Evolutionary conservation across 2,888 invertebrate species (phyloP), one percentile per base, ranked within the genome.

Genomic region (Heteromurus nitidus): DNA sequence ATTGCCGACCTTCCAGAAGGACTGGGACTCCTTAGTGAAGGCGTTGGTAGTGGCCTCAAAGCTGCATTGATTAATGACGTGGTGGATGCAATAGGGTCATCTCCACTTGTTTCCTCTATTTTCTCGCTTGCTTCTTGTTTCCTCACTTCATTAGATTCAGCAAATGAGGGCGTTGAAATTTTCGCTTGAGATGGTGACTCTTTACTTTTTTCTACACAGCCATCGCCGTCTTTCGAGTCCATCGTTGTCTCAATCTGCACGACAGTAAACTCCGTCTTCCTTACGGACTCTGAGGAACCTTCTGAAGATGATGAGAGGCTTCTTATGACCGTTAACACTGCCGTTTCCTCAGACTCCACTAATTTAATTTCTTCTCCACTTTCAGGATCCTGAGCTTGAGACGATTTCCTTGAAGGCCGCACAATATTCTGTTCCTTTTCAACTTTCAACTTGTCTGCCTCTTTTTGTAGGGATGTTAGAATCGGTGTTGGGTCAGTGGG

Each of bases 1-100:
- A 86, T 80, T 0, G 82, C 86, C 11, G 86, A 86, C 30, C 69
- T 85, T 22, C 83, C 85, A 18, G 75, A 67, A 1, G 82, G 79
- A 55, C 83, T 80, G 1, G 82, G 68, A 42, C 77, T 50, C 42
- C 77, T 53, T 7, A 76, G 72, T 11, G 44, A 67, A 50, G 44
- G 28, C 16, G 44, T n/a, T n/a, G 44, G 18, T 16, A 44, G 22
- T 55, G 47, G 26, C n/a, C 53, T 42, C 22, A 18, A n/a, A 3
- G 26, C 24, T 1, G 67, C 13, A 13, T 36, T 36, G 36, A 36
- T 47, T 36, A 13, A 9, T 36, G 36, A 36, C 36, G n/a, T 30
- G 9, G 18, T 26, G 20, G 80, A 68, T 2, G 73, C 1, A 42
- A 18, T 22, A n/a, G 50, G 42, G 16, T 24, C 13, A 65, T 30